Evolutionary conservation across 2,797 vertebrate genomes (phyloP).

Genomic region (Macropus fuliginosus): DNA sequence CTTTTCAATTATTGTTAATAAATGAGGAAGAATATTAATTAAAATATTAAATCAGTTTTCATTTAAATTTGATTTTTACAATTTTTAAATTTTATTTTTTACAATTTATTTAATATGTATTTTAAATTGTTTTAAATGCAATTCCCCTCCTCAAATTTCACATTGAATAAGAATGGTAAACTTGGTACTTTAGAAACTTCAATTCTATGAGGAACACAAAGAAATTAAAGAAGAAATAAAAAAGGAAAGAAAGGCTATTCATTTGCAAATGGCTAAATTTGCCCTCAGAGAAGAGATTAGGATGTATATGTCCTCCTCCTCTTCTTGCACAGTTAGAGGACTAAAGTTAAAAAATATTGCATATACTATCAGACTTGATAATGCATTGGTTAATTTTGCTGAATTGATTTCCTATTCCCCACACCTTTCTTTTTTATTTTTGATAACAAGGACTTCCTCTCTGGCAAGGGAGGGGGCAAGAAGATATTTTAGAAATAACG

Average conservation of each 20-base stretch:
- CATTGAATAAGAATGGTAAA: neutral
- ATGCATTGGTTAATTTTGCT: neutral
- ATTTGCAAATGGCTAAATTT: neutral
- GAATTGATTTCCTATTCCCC: neutral
- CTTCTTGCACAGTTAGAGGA: neutral
- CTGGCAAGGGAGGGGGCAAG: neutral
- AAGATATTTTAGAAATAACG: neutral
- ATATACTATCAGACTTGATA: neutral
- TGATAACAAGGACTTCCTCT: neutral
- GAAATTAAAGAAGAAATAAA: neutral
- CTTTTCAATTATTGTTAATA: neutral
- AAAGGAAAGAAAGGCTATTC: neutral
- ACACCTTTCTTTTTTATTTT: neutral
- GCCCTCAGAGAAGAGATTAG: neutral
- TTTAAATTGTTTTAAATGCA: neutral
- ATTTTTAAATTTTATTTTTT: neutral
- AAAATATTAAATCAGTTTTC: neutral
- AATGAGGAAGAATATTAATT: neutral
- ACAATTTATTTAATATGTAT: neutral
- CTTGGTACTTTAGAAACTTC: neutral
- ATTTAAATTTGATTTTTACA: neutral
- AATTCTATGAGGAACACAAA: neutral
- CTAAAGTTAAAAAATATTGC: neutral
- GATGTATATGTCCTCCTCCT: neutral
- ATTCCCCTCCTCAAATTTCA: neutral